Evolutionary conservation across 2,888 invertebrate genomes (phyloP).

Genomic region (Nesidiocoris tenuis): DNA sequence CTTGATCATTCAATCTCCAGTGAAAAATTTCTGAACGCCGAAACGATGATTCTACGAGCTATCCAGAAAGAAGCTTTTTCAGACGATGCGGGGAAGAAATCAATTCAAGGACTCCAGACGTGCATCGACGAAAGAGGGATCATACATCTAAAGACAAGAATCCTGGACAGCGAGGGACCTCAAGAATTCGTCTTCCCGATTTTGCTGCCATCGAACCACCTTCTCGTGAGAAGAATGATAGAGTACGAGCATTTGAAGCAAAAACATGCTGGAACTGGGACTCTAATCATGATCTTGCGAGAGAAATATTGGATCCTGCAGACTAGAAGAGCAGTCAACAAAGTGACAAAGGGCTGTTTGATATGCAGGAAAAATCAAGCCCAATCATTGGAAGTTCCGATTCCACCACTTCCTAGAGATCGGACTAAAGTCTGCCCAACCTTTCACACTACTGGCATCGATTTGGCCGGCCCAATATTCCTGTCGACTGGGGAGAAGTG

Average conservation of each 20-base stretch:
- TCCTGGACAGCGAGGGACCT: constrained; percentile 11
- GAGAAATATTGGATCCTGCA: constrained; percentile 28
- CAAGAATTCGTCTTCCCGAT: constrained; percentile 5
- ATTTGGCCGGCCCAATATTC: constrained; percentile 54
- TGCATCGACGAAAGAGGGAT: constrained; percentile 18
- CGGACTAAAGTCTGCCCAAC: constrained; percentile 50
- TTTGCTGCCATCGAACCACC: background rate
- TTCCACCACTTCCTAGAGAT: constrained; percentile 51
- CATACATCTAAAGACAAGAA: constrained; percentile 9
- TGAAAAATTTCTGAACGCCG: constrained; percentile 33
- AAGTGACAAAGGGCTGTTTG: constrained; percentile 8
- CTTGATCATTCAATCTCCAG: background rate
- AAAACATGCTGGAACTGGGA: constrained; percentile 20
- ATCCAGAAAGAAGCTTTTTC: constrained; percentile 31
- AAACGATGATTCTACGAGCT: background rate
- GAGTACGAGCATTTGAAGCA: background rate
- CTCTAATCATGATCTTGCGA: constrained; percentile 17
- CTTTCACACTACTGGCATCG: constrained; percentile 53
- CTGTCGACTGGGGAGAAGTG: constrained; percentile 51
- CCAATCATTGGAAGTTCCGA: constrained; percentile 9
- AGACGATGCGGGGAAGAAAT: background rate
- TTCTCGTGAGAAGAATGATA: background rate
- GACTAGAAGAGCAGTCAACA: constrained; percentile 1
- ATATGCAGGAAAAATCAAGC: constrained; percentile 12
- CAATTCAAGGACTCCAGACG: background rate